Base-by-base conservation (phyloP, 2,888 invertebrate species). In the Rotaria socialis region DNA sequence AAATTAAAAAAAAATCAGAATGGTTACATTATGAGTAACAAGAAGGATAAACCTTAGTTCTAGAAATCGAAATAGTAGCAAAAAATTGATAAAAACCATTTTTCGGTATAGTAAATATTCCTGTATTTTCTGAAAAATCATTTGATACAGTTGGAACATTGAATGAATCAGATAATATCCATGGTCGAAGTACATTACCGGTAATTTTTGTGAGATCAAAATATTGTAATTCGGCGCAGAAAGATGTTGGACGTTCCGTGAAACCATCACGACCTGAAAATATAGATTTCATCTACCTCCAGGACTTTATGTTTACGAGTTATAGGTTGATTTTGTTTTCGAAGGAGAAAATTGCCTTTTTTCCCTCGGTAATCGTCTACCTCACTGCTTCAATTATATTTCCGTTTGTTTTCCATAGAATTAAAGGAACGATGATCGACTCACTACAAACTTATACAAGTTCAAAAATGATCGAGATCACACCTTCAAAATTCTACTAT, bases 81-180 rank as follows among this genome's bases (percentile, higher is more conserved):
- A 75, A 75, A 43, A 75, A 75, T 47, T 75, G 75, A 43, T 75
- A 75, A 14, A 75, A 24, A 75, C 75, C 47, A n/a, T 47, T 41
- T 0, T 24, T 24, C 1, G 80, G 80, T 14, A 24, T 47, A n/a
- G 80, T 80, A 47, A 80, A 80, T 14, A 80, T 80, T 7, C 80
- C 47, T n/a, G 47, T 80, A 22, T 41, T 2, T 43, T 41, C 43
- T 24, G 75, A 75, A 43, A 75, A 75, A 47, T 43, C 43, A 75
- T 75, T 43, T 75, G 16, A 22, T 22, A 75, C 47, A 24, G 22
- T 22, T 24, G 43, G 75, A 43, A 6, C 41, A 75, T 75, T 75
- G 16, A n/a, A 47, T 11, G 47, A 41, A 22, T 75, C 43, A 47
- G 41, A 47, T 24, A 47, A 24, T 24, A 4, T 47, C 75, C 75